Evolutionary conservation across 2,113 vertebrate species (phyloP), one percentile per base, ranked within the genome.

Genomic region (Lamprologus tigripictilis): DNA sequence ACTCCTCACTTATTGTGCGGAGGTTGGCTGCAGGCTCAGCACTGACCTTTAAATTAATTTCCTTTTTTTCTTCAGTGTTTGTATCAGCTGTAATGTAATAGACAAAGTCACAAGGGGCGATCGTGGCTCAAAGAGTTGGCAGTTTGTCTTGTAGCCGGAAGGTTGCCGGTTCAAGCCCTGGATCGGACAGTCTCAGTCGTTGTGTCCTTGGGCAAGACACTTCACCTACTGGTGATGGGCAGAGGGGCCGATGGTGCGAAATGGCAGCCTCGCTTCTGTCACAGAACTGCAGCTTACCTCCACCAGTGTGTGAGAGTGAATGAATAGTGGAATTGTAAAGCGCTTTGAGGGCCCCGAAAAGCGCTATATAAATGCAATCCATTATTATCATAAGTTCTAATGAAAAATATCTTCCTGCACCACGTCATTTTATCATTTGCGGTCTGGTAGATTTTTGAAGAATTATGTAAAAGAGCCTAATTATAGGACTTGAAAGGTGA

Each of bases 1-100:
- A 96, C 94, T 81, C 58, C 8, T 88, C 85, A 83, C 16, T 95
- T 81, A 57, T 14, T 66, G 80, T 53, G 55, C 85, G 80, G 85
- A 35, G 49, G 53, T 57, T 85, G 55, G 40, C 42, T 95, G 92
- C 91, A 79, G 51, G 66, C 68, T 95, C 93, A 96, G 94, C 93
- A 84, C 47, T 92, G 81, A 92, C 88, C 92, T 91, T 87, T 86
- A 83, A 68, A n/a, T 37, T 68, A 26, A 81, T 33, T 63, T 55
- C 57, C 31, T 76, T 54, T 83, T 78, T 31, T 79, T 90, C 54
- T 78, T 21, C 9, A 68, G 16, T 35, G 42, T n/a, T 11, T 54
- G 31, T 42, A 78, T 88, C 66, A 54, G 55, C 37, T 81, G 21
- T 13, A 86, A 68, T 61, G 58, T 45, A 47, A 76, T 17, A 76